Percentiles rank a stretch among this genome's conserved stretches.
Evolutionary conservation across 2,888 invertebrate species (phyloP).

Genomic region (Diarsia mendica): DNA sequence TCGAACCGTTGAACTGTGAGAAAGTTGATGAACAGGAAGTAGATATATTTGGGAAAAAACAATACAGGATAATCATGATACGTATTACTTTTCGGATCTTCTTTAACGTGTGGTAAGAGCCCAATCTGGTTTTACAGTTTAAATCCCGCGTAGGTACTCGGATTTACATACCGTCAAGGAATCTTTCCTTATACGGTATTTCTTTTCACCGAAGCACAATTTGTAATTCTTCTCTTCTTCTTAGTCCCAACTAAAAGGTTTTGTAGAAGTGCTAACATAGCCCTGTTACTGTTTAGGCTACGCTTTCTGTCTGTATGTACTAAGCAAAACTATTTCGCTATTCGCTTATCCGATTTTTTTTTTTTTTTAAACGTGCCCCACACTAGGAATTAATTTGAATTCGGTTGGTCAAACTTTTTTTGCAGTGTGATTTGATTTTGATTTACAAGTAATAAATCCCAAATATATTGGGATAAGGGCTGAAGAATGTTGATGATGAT

Average conservation of each 20-base stretch:
- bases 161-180: too few species aligned
- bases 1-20: not conserved
- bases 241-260: too few species aligned
- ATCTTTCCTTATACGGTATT: too few species aligned
- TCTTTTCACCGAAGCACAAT: too few species aligned
- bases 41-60: not conserved
- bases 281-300: not conserved
- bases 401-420: not conserved
- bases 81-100: not conserved
- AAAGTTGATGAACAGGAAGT: slow-evolving; percentile 4
- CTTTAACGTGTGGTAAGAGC: too few species aligned
- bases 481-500: too few species aligned
- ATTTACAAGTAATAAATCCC: not conserved
- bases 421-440: not conserved
- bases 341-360: not conserved
- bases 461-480: too few species aligned
- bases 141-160: too few species aligned
- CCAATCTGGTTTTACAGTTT: too few species aligned
- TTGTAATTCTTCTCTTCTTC: too few species aligned
- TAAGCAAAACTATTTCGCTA: not conserved
- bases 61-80: not conserved
- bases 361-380: too few species aligned
- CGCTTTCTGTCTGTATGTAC: not conserved
- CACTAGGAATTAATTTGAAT: too few species aligned
- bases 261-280: not conserved